A percentile compares a stretch with the other conserved stretches of the same genome.
Evolutionary conservation across 2,113 vertebrate species (phyloP).

Genomic region (Morone saxatilis): DNA sequence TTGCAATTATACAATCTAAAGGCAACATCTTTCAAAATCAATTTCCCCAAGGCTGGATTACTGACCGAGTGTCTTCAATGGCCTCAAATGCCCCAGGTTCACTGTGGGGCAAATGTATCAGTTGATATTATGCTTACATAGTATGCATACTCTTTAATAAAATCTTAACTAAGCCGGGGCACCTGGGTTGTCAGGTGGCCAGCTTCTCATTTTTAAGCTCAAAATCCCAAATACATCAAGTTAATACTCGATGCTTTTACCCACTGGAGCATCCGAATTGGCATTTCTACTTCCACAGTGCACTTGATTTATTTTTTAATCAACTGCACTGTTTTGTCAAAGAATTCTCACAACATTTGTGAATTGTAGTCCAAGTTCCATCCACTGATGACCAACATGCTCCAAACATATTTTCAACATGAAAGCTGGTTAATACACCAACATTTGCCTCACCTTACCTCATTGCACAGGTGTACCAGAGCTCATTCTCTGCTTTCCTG

Average conservation of each 20-base stretch:
- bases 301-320: neutral
- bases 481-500: no score
- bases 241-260: neutral
- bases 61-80: neutral
- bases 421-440: neutral
- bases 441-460: no score
- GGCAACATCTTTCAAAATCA: neutral
- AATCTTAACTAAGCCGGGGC: no score
- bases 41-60: neutral
- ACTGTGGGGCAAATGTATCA: neutral
- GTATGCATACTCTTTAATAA: no score
- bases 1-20: neutral
- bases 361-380: neutral
- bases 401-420: neutral
- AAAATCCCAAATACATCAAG: no score
- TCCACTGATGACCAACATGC: neutral
- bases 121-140: no score
- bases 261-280: neutral
- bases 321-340: no score
- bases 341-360: neutral
- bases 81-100: neutral
- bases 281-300: neutral
- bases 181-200: no score
- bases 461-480: no score
- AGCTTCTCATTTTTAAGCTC: no score